Evolutionary conservation across 1,140 invertebrate genomes (phyloP), one percentile per base, ranked within the genome.

Genomic region (Mylabris phalerata): DNA sequence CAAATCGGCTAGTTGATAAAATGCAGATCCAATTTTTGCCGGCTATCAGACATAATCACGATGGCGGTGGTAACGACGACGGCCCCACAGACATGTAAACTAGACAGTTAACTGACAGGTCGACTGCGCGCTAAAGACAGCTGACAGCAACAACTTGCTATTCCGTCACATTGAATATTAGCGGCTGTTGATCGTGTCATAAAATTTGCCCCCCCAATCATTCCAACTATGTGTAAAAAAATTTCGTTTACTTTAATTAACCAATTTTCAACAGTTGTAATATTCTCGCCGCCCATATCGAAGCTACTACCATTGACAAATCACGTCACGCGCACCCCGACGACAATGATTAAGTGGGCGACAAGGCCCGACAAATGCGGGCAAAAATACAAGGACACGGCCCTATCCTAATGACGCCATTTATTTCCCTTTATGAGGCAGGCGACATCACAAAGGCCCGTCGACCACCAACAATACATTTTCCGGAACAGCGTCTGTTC

Each of bases 341-440:
- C 62, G 67, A 68, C 67, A 68, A 59, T 68, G 67, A 68, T 63
- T 62, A 67, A 68, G 63, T 64, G 55, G 61, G 63, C 65, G 67
- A 68, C 67, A 68, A 67, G 67, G 57, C 52, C 59, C 67, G 61
- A 64, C 63, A 68, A 68, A 68, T 68, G 67, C 65, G 64, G 62
- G 63, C 61, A 65, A 67, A 68, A 68, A 65, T 68, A 68, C 67
- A 67, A 67, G 67, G 65, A 68, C 67, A 67, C 58, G 67, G 65
- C 67, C 67, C 61, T 63, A 60, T 64, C 62, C 65, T 68, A 68
- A 68, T 68, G 67, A 68, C 61, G 55, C 61, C 67, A 68, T 68
- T 67, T 66, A 68, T 68, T 65, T 62, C 59, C 63, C 67, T 68
- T 68, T 68, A 68, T 68, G 65, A 67, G 65, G 62, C 64, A 61